Conservation (phyloP, 2,888 invertebrate genomes). For the Morpho helenor region DNA sequence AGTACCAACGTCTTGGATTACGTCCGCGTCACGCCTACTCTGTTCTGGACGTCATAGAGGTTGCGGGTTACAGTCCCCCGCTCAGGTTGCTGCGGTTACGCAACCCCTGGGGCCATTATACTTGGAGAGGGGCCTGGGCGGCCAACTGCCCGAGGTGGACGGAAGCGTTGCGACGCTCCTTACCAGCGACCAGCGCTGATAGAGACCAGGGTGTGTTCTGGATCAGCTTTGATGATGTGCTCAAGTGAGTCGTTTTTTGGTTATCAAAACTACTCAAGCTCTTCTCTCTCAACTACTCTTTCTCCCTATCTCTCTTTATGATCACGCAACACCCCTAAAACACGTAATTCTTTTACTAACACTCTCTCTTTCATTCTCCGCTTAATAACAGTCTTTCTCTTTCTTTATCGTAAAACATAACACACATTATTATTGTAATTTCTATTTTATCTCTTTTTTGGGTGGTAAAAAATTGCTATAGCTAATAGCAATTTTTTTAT, state of each 20-base stretch:
- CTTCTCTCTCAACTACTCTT: too few relatives aligned
- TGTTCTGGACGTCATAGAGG: conserved; percentile 89
- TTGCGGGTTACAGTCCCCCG: conserved; percentile 78
- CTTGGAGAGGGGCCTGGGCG: conserved; percentile 92
- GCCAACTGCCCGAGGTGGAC: conserved; percentile 63
- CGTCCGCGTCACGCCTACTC: conserved; percentile 98
- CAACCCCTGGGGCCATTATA: conserved; percentile 99
- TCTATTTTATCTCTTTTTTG: too few relatives aligned
- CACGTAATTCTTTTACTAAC: too few relatives aligned
- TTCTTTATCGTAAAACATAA: too few relatives aligned
- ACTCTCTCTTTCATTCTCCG: too few relatives aligned
- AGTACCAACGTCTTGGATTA: conserved; percentile 93
- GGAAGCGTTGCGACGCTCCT: conserved; percentile 37
- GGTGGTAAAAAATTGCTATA: too few relatives aligned
- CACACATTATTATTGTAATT: too few relatives aligned
- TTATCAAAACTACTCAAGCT: neutral
- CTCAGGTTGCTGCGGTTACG: conserved; percentile 91
- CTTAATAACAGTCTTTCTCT: too few relatives aligned
- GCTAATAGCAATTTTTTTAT: too few relatives aligned
- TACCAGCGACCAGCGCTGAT: conserved; percentile 36
- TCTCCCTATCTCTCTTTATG: too few relatives aligned
- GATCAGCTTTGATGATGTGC: conserved; percentile 97
- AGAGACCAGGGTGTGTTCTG: conserved; percentile 93
- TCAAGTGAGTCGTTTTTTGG: conserved; percentile 80
- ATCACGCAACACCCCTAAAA: too few relatives aligned